phyloP scores from a whole-genome alignment of 53 echinoderm and acorn worm species.

The Stichopus horrens region DNA sequence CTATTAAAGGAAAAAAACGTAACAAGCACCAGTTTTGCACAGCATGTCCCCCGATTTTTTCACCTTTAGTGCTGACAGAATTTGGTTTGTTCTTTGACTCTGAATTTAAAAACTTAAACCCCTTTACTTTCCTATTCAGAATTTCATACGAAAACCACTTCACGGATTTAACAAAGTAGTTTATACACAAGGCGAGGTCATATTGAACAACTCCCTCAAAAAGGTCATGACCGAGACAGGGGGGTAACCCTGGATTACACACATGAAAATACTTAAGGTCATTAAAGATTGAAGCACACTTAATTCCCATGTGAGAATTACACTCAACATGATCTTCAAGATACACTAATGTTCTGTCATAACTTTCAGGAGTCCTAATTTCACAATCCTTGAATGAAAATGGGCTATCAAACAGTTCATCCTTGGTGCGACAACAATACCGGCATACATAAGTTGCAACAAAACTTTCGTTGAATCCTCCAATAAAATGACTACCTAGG shows the following conservation, averaged over 20 bases:
- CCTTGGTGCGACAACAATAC: slow-evolving; percentile 43
- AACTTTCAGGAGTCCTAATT: slow-evolving; percentile 44
- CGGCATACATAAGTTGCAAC: slow-evolving; percentile 45
- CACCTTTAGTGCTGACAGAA: slow-evolving; percentile 14
- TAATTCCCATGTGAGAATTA: slow-evolving; percentile 17
- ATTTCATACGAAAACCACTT: slow-evolving; percentile 54
- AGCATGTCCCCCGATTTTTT: slow-evolving; percentile 55
- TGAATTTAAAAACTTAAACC: slow-evolving; percentile 27
- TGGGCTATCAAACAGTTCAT: slow-evolving; percentile 30
- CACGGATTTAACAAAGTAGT: slow-evolving; percentile 40
- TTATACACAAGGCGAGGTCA: slow-evolving; percentile 51
- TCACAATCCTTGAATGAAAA: slow-evolving; percentile 1
- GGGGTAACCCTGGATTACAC: slow-evolving; percentile 64
- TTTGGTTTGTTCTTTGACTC: slow-evolving; percentile 46
- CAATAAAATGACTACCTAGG: slow-evolving; percentile 59
- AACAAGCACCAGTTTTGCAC: slow-evolving; percentile 64
- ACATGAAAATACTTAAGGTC: slow-evolving; percentile 63
- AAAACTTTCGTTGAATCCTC: slow-evolving; percentile 65
- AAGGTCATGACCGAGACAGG: slow-evolving; percentile 66
- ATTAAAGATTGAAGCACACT: slow-evolving; percentile 56
- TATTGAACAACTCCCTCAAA: slow-evolving; percentile 66
- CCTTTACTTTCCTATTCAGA: slow-evolving; percentile 52
- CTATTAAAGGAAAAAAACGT: slow-evolving; percentile 50
- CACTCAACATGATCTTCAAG: slow-evolving; percentile 24
- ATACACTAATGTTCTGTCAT: slow-evolving; percentile 35